Base-by-base conservation (phyloP, 2,113 vertebrate genomes). In the Aptenodytes patagonicus region DNA sequence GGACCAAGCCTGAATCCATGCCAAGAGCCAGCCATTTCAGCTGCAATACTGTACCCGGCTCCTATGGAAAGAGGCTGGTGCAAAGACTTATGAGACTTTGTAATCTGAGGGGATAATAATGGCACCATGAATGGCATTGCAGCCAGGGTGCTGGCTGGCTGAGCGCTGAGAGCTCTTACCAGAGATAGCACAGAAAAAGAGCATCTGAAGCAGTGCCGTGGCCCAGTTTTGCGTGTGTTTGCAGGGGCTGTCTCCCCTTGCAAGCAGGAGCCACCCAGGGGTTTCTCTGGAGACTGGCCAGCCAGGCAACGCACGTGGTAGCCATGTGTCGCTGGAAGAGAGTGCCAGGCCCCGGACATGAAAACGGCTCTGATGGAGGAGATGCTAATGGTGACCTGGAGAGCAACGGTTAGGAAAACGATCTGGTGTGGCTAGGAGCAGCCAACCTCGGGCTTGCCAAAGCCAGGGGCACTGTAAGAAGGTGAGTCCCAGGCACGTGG, bases 61-160 rank as follows among this genome's bases (percentile, higher is more conserved):
- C 42, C 42, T 14, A 5, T 1, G 10, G 42, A 15, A 44, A 36
- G 31, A 7, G 49, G 32, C 21, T 20, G n/a, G 19, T 40, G 40
- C 57, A 34, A 24, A 54, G 55, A 3, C 21, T 46, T 6, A 5
- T 0, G 14, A 38, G 40, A 19, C 34, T 15, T 17, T 38, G 40
- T 12, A 11, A 34, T 9, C 34, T 4, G 5, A n/a, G 62, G 44
- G 52, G 44, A 7, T 4, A 7, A 11, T 2, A 6, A 8, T 0
- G 31, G 31, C 31, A 17, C 11, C 1, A 3, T 5, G 61, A 22
- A 7, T 0, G 9, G 34, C 22, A 1, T 2, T 4, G 42, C 20
- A 9, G 38, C 11, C 58, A 11, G 34, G 1, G 29, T 8, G 57
- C 36, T 18, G 46, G n/a, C 51, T 14, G 51, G 29, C 46, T 5